Evolutionary conservation across 2,888 invertebrate species (phyloP), one percentile per base, ranked within the genome.

Genomic region (Osmoderma eremita): DNA sequence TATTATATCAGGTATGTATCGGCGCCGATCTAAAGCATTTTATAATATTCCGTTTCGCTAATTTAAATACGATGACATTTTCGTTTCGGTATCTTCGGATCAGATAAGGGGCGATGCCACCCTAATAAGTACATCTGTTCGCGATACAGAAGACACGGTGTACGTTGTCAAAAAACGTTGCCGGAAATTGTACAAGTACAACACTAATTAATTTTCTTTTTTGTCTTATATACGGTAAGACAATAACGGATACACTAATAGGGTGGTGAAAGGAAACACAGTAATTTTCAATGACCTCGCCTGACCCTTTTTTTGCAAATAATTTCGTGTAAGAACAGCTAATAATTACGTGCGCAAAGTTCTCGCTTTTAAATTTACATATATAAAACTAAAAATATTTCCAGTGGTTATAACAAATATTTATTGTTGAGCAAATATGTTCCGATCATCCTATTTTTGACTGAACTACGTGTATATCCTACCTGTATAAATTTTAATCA

Each of bases 1-100:
- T 68, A 67, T 67, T 63, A 68, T 61, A 64, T 65, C 68, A 64
- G 45, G 53, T 54, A 56, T 64, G 51, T 67, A 68, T 68, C 68
- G 63, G 36, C 39, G 20, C 41, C 20, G 24, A 68, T 68, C 68
- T 68, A 51, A 65, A 64, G 51, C 65, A 68, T 68, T 61, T 65
- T 65, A 67, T 68, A 69, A 71, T 67, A 69, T 71, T 71, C 69
- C 64, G 69, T 71, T 69, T 70, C 69, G 72, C 73, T 74, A 75
- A 75, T 75, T 75, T 75, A 74, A 75, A 75, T 75, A 75, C 70
- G 75, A 75, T 75, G 75, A 75, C 74, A 74, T 72, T 72, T 68
- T 69, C 38, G 54, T 64, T 56, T 58, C 22, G 18, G 48, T 67
- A 67, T 63, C 67, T 64, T 45, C 41, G 39, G 63, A 65, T 68